Base-by-base conservation (phyloP, 1,140 invertebrate genomes). In the Cardiocondyla obscurior region DNA sequence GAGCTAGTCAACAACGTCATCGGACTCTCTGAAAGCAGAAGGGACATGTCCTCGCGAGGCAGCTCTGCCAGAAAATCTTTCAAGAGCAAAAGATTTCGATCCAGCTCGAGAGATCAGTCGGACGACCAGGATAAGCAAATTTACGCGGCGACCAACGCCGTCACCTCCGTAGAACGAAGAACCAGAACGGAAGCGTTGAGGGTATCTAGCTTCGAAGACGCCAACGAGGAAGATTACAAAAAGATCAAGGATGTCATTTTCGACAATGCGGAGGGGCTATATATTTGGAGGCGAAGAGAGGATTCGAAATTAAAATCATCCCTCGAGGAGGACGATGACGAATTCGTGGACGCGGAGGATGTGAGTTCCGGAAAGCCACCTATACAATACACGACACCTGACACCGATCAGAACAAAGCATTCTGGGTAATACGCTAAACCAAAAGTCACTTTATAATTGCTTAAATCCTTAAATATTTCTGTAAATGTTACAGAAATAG, bases 371-470 rank as follows among this genome's bases (percentile, higher is more conserved):
- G 70, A 82, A 88, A 55, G 12, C 87, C 88, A 74, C 90, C 91
- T 7, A 93, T 93, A 70, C 84, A 92, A 64, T 93, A 90, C 82
- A 79, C 85, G 28, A 91, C 91, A 84, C 91, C 93, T 51, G 90
- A 92, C 85, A 77, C 87, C 69, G 90, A 89, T 73, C 74, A 88
- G 30, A 91, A 88, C 87, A 88, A 93, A 87, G 89, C 93, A 81
- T 94, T 93, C 88, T 94, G 94, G 94, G 94, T 94, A 94, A 94
- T 89, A 73, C 69, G 19, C 36, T 82, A 65, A 49, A 82, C 44
- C 60, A 16, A 42, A 60, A 51, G 42, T 3, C 39, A 22, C 22
- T 19, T 25, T 64, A 39, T 30, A 39, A 64, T 33, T 42, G 46
- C 46, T 42, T 28, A 69, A 65, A 51, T 39, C 10, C 6, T 22